Percentiles rank a stretch among this genome's conserved stretches.
phyloP scores from a whole-genome alignment of 2,797 vertebrate species.

The Sternarchorhynchus goeldii region DNA sequence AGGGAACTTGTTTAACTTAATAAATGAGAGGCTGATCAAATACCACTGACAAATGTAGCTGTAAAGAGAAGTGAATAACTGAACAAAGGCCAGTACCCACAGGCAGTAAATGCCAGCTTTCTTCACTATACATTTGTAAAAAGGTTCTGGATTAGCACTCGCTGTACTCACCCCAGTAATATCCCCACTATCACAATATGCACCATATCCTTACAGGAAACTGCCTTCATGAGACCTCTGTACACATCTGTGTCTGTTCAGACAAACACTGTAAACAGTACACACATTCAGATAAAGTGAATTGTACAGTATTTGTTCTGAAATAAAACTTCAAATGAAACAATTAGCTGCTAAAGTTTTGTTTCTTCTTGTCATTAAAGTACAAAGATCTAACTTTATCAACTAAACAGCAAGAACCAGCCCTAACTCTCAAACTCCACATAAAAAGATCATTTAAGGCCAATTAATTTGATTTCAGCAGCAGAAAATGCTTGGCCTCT shows the following conservation, averaged over 20 bases:
- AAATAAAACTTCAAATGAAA: neutral
- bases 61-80: conserved; percentile 6
- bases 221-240: conserved; percentile 38
- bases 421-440: neutral
- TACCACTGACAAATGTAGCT: conserved; percentile 25
- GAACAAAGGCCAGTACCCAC: neutral
- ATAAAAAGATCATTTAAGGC: neutral
- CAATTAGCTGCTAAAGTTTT: neutral
- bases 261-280: conserved; percentile 32
- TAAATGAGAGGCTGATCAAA: conserved; percentile 19
- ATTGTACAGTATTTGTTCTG: too few relatives aligned
- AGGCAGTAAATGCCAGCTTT: neutral
- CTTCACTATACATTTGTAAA: neutral
- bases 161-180: conserved; percentile 45
- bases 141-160: conserved; percentile 26
- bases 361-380: neutral
- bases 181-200: conserved; percentile 44
- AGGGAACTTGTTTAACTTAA: conserved; percentile 31
- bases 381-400: neutral
- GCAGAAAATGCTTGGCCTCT: neutral
- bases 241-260: conserved; percentile 13
- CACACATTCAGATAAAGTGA: neutral
- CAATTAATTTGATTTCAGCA: neutral
- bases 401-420: neutral
- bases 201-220: conserved; percentile 29